Percentiles rank a stretch among this genome's conserved stretches.
Evolutionary conservation across 2,113 vertebrate genomes (phyloP).

Genomic region (Hemiscyllium ocellatum): DNA sequence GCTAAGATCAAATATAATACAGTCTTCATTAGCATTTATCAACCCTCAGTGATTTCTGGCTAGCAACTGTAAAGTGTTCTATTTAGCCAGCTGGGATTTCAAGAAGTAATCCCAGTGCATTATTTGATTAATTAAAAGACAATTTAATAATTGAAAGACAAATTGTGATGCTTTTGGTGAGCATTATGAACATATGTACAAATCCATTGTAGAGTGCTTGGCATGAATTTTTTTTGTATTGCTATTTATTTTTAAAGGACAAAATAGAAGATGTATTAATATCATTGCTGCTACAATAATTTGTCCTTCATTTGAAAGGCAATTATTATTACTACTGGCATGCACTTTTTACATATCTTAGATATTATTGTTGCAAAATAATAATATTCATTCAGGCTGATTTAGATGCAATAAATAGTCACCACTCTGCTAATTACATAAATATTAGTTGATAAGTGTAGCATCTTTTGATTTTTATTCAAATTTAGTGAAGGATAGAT

Average conservation of each 20-base stretch:
- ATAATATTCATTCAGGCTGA: neutral
- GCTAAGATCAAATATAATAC: neutral
- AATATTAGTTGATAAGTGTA: neutral
- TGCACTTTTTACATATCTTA: neutral
- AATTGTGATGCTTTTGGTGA: neutral
- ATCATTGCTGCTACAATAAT: neutral
- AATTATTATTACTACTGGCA: neutral
- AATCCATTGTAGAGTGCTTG: neutral
- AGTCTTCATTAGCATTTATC: neutral
- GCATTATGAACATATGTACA: neutral
- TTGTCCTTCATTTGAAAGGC: neutral
- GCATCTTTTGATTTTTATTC: neutral
- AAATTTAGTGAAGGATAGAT: neutral
- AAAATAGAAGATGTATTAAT: neutral
- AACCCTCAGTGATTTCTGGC: neutral
- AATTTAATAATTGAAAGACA: neutral
- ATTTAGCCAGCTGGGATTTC: neutral
- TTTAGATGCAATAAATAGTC: neutral
- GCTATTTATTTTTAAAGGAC: neutral
- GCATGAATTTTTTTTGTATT: neutral
- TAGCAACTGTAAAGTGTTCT: neutral
- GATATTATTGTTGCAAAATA: neutral
- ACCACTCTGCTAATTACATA: neutral
- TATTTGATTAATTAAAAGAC: neutral
- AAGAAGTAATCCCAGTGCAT: neutral